These are phyloP conservation scores for Acipenser oxyrinchus DNA, from an alignment of 2,797 vertebrate genomes.

Conservation along the genomic window DNA sequence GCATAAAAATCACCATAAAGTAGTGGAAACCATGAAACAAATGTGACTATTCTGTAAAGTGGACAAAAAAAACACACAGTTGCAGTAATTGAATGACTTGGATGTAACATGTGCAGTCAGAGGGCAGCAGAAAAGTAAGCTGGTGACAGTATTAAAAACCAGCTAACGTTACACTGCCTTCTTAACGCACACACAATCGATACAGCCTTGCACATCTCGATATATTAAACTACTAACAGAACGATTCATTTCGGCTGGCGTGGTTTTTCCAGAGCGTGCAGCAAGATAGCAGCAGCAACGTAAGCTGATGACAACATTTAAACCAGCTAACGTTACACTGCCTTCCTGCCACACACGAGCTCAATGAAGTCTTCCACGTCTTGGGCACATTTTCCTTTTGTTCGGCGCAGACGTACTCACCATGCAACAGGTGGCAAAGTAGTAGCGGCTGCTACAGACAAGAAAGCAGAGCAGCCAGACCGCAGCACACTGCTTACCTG, in stretches of 20 bases:
- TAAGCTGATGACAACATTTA: constrained; percentile 45
- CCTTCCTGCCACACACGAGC: constrained; percentile 47
- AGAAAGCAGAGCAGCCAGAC: constrained; percentile 42
- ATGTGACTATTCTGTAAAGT: background rate
- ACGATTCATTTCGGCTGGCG: background rate
- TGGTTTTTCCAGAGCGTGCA: constrained; percentile 31
- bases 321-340: constrained; percentile 82
- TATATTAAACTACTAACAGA: background rate
- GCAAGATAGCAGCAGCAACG: constrained; percentile 60
- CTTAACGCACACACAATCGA: constrained; percentile 49
- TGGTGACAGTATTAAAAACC: constrained; percentile 57
- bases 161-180: constrained; percentile 91
- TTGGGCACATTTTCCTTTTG: background rate
- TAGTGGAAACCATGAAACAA: background rate
- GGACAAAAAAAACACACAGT: background rate
- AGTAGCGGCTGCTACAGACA: constrained; percentile 35
- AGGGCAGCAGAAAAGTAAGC: constrained; percentile 74
- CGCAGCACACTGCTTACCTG: constrained; percentile 52
- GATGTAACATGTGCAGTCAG: constrained; percentile 43
- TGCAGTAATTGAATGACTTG: background rate
- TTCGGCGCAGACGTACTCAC: background rate
- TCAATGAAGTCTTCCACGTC: background rate
- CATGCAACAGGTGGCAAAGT: constrained; percentile 43
- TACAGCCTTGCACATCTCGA: background rate
- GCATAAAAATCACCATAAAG: constrained; percentile 19